A percentile compares a stretch with the other conserved stretches of the same genome.
These are phyloP conservation scores for Tetanocera ferruginea DNA, from an alignment of 2,888 invertebrate species.

Conservation along the genomic window DNA sequence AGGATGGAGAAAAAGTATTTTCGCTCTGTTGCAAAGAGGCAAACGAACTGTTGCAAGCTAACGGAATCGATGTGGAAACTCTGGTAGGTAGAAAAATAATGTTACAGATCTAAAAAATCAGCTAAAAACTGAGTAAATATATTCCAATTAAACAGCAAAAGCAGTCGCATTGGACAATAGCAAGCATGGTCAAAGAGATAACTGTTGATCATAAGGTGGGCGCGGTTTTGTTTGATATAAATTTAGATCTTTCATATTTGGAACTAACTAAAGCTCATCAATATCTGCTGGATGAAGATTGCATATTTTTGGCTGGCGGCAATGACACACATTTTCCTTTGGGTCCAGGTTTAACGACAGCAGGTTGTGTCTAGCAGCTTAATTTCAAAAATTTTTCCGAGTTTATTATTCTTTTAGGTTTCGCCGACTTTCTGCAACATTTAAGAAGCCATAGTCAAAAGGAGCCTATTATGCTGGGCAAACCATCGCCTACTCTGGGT, in stretches of 20 bases:
- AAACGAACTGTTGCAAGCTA: slow-evolving; percentile 62
- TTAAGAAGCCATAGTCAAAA: slow-evolving; percentile 61
- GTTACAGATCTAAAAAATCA: neutral
- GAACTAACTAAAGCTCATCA: slow-evolving; percentile 68
- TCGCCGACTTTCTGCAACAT: slow-evolving; percentile 46
- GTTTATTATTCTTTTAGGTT: slow-evolving; percentile 36
- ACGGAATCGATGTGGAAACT: slow-evolving; percentile 68
- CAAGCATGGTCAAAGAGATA: slow-evolving; percentile 47
- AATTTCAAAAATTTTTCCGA: too few relatives aligned
- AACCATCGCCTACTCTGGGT: slow-evolving; percentile 68
- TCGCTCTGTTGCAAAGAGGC: slow-evolving; percentile 66
- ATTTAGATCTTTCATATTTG: slow-evolving; percentile 67
- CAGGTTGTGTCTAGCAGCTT: slow-evolving; percentile 53
- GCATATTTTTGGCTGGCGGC: slow-evolving; percentile 67
- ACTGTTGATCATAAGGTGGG: slow-evolving; percentile 58
- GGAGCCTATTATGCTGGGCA: slow-evolving; percentile 67
- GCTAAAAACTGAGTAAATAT: neutral
- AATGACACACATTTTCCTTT: slow-evolving; percentile 64
- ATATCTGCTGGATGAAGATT: slow-evolving; percentile 69
- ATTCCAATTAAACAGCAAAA: slow-evolving; percentile 51
- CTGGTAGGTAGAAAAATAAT: slow-evolving; percentile 57
- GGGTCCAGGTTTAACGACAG: slow-evolving; percentile 56
- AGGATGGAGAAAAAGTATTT: slow-evolving; percentile 69
- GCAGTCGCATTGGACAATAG: slow-evolving; percentile 54
- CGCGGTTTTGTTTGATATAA: slow-evolving; percentile 71